Evolutionary conservation across 2,113 vertebrate genomes (phyloP), one percentile per base, ranked within the genome.

Genomic region (Empidonax alnorum): DNA sequence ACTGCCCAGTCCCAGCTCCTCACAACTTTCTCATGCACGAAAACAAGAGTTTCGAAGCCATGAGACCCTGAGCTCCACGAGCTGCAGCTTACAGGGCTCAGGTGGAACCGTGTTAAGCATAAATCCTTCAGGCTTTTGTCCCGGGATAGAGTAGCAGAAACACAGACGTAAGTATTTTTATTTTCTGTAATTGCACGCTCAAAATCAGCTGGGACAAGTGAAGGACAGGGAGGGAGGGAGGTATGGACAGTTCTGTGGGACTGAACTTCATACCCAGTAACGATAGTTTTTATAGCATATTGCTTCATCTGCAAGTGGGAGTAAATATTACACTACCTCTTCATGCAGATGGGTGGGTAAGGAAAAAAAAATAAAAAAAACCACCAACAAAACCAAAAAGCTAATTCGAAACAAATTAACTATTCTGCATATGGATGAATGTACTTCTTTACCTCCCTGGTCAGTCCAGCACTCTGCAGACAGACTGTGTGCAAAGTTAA

Each of bases 331-430:
- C 88, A 76, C 82, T 93, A 85, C 83, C 47, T 49, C 90, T 87
- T 56, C 9, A 4, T 37, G 72, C 90, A 88, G 75, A 80, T 62
- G 90, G 85, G 87, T 14, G 47, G 75, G 66, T 79, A 9, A 8
- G 15, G 14, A n/a, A 28, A 31, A 46, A 39, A 31, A 67, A 35
- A 76, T 18, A 68, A 65, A 5, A 53, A 5, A 25, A 49, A 49
- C 9, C 46, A 5, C 31, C 37, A 44, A 53, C 30, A 76, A 74
- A 79, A 63, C 25, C 6, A 49, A 56, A 61, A 73, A 63, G 23
- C 58, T 71, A 78, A 89, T 95, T 81, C 75, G 69, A 87, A 92
- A 92, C 77, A 78, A 93, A 96, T 90, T 79, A 92, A 96, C 76
- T 53, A 6, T 35, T 78, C 84, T 79, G 62, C 63, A 73, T 21